phyloP scores from a whole-genome alignment of 2,888 invertebrate genomes.

The Idaea biselata region DNA sequence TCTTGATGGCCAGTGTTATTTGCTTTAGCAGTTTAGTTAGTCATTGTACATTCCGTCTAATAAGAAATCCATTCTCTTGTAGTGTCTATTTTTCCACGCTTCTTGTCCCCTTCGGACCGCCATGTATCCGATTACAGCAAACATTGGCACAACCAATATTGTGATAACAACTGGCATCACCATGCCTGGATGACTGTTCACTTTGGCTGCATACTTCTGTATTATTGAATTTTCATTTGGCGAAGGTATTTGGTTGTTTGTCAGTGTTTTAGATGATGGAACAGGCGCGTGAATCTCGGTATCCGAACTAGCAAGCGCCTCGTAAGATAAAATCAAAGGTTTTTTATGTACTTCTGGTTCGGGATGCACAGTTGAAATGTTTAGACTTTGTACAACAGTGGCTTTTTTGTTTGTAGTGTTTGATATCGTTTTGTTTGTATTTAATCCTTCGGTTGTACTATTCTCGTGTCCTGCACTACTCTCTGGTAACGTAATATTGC shows the following conservation, averaged over 20 bases:
- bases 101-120: slow-evolving; percentile 86
- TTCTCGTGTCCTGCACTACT: slow-evolving; percentile 14
- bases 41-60: slow-evolving; percentile 95
- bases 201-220: slow-evolving; percentile 38
- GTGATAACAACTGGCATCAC: slow-evolving; percentile 88
- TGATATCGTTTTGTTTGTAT: slow-evolving; percentile 15
- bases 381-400: slow-evolving; percentile 14
- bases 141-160: slow-evolving; percentile 87
- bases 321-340: slow-evolving; percentile 52
- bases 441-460: slow-evolving; percentile 4
- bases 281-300: slow-evolving; percentile 29
- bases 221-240: slow-evolving; percentile 32
- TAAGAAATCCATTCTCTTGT: slow-evolving; percentile 92
- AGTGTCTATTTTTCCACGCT: slow-evolving; percentile 92
- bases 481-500: slow-evolving; percentile 18
- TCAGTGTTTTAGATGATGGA: slow-evolving; percentile 37
- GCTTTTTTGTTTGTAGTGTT: slow-evolving; percentile 17
- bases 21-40: slow-evolving; percentile 44
- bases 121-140: slow-evolving; percentile 84
- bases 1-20: neutral
- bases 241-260: slow-evolving; percentile 40
- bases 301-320: slow-evolving; percentile 45
- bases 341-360: slow-evolving; percentile 43
- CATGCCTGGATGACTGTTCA: slow-evolving; percentile 80
- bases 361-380: neutral